Percentiles rank a stretch among this genome's conserved stretches.
Conservation (phyloP, 2,113 vertebrate species). For the Morone chrysops region DNA sequence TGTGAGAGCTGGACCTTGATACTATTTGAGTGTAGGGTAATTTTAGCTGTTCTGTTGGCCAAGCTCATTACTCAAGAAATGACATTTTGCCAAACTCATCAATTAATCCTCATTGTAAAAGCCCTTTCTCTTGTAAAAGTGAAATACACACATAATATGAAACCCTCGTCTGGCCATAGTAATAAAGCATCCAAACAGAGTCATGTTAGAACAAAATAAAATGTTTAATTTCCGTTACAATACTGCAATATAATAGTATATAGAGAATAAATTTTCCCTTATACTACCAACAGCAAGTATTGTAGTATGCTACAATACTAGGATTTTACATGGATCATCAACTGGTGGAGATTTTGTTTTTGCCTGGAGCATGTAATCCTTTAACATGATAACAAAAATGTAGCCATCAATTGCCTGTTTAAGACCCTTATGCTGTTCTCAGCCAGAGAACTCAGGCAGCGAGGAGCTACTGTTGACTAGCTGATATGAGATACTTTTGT, state of each 20-base stretch:
- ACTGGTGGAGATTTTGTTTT: neutral
- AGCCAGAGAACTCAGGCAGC: neutral
- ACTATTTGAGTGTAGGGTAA: neutral
- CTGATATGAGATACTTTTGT: too few relatives aligned
- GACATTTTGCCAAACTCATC: neutral
- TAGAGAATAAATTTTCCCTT: neutral
- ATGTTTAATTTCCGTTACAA: neutral
- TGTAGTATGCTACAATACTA: neutral
- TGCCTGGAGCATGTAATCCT: neutral
- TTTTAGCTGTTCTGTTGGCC: neutral
- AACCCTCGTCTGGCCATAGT: neutral
- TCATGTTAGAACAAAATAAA: neutral
- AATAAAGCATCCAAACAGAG: neutral
- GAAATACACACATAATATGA: neutral
- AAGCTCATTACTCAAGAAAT: neutral
- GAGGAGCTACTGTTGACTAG: neutral
- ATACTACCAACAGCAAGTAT: too few relatives aligned
- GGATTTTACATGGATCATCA: neutral
- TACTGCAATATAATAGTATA: neutral
- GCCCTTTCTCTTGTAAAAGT: neutral
- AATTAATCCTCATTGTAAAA: neutral
- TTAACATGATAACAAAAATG: neutral
- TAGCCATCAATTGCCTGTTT: neutral
- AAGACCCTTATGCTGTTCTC: neutral
- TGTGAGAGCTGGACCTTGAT: neutral